Evolutionary conservation across 1,140 invertebrate species (phyloP), one percentile per base, ranked within the genome.

Genomic region (Scaptomyza hsui): DNA sequence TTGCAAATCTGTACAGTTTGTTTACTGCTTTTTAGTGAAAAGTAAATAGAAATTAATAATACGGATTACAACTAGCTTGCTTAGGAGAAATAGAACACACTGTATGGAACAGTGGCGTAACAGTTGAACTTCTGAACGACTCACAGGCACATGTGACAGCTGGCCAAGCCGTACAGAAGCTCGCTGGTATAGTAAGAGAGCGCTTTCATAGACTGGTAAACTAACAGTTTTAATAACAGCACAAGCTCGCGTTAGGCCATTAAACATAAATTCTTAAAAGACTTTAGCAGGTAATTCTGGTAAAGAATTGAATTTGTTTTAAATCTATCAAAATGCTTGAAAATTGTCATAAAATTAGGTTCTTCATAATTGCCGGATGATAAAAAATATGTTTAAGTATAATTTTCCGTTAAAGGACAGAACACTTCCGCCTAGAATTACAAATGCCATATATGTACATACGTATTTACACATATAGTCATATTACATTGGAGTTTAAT

Each of bases 21-120:
- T 79, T 57, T 49, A 51, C 49, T 57, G 69, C 63, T 60, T 83
- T 75, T 82, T 55, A 63, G 61, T 82, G 55, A 75, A 67, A 75
- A 83, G 61, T 71, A 71, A 71, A 57, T 71, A 59, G 10, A 65
- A 64, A 56, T 70, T 70, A 49, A 65, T 44, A 49, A 57, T 71
- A 29, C 39, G 47, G 37, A 57, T 57, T 65, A 71, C 47, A 57
- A 52, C 61, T 51, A 70, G 68, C 68, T 61, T 71, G 52, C 68
- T 71, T 65, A 65, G 60, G 18, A 29, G 26, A 70, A 71, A 70
- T 55, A 63, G 35, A 62, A 62, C 59, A 62, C 29, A 55, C 32
- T 4, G 39, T 18, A 70, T 42, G 26, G 26, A 70, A 64, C 60
- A 56, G 60, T 37, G 63, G 60, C 24, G 44, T 6, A 64, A 64